Evolutionary conservation across 2,113 vertebrate genomes (phyloP).

Genomic region (Pampusana beccarii): DNA sequence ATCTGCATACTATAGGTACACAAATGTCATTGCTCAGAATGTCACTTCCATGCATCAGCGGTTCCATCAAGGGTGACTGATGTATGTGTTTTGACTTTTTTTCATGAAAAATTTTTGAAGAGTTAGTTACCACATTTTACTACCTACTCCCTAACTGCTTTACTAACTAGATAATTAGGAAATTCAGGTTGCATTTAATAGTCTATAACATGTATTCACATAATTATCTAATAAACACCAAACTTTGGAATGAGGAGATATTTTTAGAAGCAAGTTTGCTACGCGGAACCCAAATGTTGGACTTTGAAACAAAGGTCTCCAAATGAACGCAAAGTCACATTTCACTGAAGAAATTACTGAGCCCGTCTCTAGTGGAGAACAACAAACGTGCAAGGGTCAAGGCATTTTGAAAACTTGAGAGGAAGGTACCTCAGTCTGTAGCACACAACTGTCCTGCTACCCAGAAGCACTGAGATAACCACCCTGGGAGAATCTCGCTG

Average conservation of each 20-base stretch:
- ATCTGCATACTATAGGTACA: neutral
- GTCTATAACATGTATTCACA: neutral
- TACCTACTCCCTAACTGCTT: neutral
- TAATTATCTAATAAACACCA: neutral
- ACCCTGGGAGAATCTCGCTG: neutral
- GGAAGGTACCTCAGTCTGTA: neutral
- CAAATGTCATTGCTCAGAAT: neutral
- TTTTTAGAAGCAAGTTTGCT: neutral
- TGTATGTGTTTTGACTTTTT: fast-evolving
- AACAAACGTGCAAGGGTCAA: neutral
- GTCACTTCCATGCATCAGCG: neutral
- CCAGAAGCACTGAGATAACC: neutral
- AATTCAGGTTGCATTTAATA: neutral
- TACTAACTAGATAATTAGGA: neutral
- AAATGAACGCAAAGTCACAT: neutral
- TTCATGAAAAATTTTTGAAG: neutral
- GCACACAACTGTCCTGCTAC: neutral
- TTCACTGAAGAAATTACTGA: neutral
- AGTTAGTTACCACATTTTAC: neutral
- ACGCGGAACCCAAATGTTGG: neutral
- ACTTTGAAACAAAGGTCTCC: neutral
- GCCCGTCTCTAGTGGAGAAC: neutral
- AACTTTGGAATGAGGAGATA: neutral
- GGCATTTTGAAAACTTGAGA: neutral
- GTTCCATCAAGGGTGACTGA: neutral